Evolutionary conservation across 2,797 vertebrate genomes (phyloP), one percentile per base, ranked within the genome.

Genomic region (Lacerta agilis): DNA sequence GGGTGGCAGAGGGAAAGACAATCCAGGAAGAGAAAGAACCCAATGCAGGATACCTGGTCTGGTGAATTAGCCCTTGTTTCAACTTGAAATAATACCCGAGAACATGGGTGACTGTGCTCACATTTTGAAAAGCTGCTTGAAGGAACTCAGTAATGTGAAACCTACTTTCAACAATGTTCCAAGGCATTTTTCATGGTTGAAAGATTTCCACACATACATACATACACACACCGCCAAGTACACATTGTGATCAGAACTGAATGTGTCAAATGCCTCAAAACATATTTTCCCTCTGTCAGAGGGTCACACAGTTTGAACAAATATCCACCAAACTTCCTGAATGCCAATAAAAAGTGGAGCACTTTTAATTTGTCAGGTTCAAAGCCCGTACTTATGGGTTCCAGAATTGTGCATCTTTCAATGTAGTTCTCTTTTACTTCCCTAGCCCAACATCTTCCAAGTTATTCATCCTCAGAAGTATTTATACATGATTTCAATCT

Each of bases 291-390:
- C 3, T 91, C 91, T 94, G 88, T 89, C 87, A 93, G 86, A 94
- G 89, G 67, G 87, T 91, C 87, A 86, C 75, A 71, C 83, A 77
- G 41, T 72, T 89, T 91, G 89, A 78, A 92, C 82, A 93, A 94
- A 94, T 85, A 85, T 69, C 76, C 49, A 79, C 27, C 61, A 85
- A 4, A 77, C 0, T 25, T 15, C 49, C 73, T 86, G 72, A 90
- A 90, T 87, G 66, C 58, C 91, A 83, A 90, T 91, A 93, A 92
- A 91, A 93, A 94, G 90, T 89, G 91, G 94, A 94, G 80, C 79
- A 79, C 93, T 79, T 43, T 83, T 92, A 82, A 79, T 80, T 83
- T 93, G 66, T 4, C 72, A 79, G 67, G 45, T 84, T 89, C 90
- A 89, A 93, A 80, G 75, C 5, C 8, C 33, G 77, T 88, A 87